Evolutionary conservation across 2,888 invertebrate species (phyloP).

Genomic region (Mellilla xanthometata): DNA sequence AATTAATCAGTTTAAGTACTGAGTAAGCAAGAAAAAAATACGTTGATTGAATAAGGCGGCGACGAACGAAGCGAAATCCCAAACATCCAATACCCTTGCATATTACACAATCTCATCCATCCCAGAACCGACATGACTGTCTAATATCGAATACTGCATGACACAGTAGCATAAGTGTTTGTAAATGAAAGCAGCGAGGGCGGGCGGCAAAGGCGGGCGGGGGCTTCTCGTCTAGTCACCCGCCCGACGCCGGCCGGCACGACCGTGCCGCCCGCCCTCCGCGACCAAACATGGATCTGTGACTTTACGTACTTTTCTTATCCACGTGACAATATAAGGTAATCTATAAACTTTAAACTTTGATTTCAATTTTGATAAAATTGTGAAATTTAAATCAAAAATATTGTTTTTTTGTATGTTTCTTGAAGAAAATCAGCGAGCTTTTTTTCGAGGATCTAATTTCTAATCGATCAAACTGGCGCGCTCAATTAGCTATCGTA

Average conservation of each 20-base stretch:
- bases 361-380: too few relatives aligned
- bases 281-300: conserved; percentile 41
- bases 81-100: neutral
- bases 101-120: conserved; percentile 2
- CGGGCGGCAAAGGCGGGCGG: conserved; percentile 42
- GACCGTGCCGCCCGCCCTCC: conserved; percentile 39
- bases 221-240: conserved; percentile 58
- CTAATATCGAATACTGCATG: conserved; percentile 43
- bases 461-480: conserved; percentile 19
- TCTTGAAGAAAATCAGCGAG: too few relatives aligned
- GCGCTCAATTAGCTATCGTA: conserved; percentile 21
- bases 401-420: too few relatives aligned
- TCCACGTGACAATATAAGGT: conserved; percentile 40
- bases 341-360: too few relatives aligned
- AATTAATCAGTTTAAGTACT: too few relatives aligned
- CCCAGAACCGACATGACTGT: conserved; percentile 1
- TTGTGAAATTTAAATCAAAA: too few relatives aligned
- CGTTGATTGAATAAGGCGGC: too few relatives aligned
- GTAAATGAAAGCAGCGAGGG: conserved; percentile 40
- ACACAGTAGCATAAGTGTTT: conserved; percentile 49
- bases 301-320: conserved; percentile 35
- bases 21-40: too few relatives aligned
- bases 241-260: conserved; percentile 66
- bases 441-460: conserved; percentile 10
- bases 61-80: too few relatives aligned